Conservation (phyloP, 2,113 vertebrate species). For the Junco hyemalis region DNA sequence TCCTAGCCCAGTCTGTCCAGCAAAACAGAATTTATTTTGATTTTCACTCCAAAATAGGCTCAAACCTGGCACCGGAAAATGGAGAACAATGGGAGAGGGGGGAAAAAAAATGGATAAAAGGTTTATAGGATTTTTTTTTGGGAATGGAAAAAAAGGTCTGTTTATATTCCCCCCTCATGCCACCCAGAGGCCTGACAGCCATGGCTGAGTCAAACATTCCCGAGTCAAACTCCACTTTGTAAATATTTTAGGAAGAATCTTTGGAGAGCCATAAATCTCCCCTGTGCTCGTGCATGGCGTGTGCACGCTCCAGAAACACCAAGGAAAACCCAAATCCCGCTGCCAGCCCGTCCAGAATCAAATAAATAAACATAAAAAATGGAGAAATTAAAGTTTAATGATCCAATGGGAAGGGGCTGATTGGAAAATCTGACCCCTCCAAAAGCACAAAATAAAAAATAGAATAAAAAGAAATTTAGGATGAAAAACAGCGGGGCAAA, state of each 20-base stretch:
- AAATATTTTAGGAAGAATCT: conserved; percentile 71
- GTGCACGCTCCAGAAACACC: neutral
- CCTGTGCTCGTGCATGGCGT: accelerated
- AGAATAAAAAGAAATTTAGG: neutral
- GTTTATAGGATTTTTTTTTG: neutral
- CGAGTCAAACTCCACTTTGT: conserved; percentile 16
- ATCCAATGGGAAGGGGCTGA: neutral
- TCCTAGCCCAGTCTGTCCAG: neutral
- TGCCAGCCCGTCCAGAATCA: neutral
- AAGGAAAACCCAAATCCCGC: neutral
- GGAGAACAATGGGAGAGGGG: neutral
- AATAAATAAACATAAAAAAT: neutral
- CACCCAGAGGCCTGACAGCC: conserved; percentile 60
- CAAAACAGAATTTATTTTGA: neutral
- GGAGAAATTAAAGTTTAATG: neutral
- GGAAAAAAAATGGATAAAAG: neutral
- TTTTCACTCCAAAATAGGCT: neutral
- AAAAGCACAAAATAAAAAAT: neutral
- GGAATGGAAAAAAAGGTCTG: conserved; percentile 54
- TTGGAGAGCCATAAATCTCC: conserved; percentile 57
- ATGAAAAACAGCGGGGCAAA: neutral
- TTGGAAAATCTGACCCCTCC: neutral
- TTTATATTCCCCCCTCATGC: conserved; percentile 55
- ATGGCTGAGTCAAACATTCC: neutral
- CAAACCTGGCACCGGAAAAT: neutral